Conservation (phyloP, 2,113 vertebrate species). For the Lichenostomus cassidix region DNA sequence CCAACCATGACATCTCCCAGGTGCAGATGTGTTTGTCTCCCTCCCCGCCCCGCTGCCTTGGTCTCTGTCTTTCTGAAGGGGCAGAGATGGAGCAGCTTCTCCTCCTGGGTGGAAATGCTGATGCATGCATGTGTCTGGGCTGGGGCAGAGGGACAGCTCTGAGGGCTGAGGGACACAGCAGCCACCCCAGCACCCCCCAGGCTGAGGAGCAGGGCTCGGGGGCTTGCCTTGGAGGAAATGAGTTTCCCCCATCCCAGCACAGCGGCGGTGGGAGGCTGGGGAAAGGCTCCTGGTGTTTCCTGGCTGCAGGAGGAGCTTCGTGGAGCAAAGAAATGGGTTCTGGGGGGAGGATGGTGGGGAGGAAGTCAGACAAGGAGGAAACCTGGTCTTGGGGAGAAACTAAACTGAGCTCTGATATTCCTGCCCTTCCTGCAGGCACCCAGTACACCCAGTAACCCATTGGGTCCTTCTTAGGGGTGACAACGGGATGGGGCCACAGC, state of each 20-base stretch:
- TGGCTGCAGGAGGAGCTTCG: background rate
- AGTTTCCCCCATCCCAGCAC: background rate
- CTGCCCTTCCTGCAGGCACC: background rate
- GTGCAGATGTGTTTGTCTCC: conserved; percentile 20
- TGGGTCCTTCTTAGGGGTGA: background rate
- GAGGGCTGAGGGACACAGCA: rapidly evolving
- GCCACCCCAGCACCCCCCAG: background rate
- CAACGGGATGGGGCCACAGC: rapidly evolving
- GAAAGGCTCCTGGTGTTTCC: background rate
- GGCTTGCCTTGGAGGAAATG: background rate
- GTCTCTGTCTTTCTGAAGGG: background rate
- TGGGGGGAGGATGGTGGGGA: background rate
- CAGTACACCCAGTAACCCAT: rapidly evolving
- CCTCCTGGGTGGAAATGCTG: background rate
- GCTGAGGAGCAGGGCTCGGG: background rate
- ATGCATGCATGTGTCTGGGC: rapidly evolving
- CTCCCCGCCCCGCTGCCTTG: conserved; percentile 3
- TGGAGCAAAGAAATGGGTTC: rapidly evolving
- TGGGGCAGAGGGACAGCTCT: background rate
- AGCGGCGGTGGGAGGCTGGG: background rate
- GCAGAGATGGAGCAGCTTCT: conserved; percentile 1
- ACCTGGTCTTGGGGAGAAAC: background rate
- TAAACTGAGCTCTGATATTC: background rate
- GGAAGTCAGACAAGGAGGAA: background rate
- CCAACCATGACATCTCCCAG: conserved; percentile 60